A percentile compares a stretch with the other conserved stretches of the same genome.
Conservation (phyloP, 2,888 invertebrate species). For the Cryptus viduatorius region DNA sequence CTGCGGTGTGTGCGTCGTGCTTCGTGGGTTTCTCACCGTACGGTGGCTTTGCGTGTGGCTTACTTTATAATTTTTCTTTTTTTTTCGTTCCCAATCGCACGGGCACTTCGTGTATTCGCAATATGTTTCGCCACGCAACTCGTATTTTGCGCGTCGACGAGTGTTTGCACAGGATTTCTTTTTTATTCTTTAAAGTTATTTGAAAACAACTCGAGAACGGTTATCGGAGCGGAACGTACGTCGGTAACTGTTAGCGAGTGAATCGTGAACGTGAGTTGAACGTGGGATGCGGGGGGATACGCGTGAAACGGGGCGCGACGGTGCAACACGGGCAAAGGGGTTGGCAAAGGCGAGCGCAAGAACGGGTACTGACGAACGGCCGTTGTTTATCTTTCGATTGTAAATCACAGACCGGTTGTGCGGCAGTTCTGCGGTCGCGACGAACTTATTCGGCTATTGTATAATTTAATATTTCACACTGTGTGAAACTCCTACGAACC, state of each 20-base stretch:
- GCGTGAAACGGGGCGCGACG: constrained; percentile 11
- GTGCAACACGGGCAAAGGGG: constrained; percentile 12
- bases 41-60: constrained; percentile 67
- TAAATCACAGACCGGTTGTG: constrained; percentile 60
- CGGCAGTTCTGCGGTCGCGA: constrained; percentile 46
- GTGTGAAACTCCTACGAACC: constrained; percentile 9
- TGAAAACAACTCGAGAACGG: constrained; percentile 75
- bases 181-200: constrained; percentile 75
- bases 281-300: constrained; percentile 27
- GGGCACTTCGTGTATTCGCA: constrained; percentile 49
- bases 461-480: constrained; percentile 34
- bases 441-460: constrained; percentile 19
- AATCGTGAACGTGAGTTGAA: constrained; percentile 17
- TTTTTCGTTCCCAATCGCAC: constrained; percentile 5
- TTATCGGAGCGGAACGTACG: constrained; percentile 13
- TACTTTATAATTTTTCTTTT: constrained; percentile 76
- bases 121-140: constrained; percentile 71
- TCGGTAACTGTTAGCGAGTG: background rate
- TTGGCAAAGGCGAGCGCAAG: constrained; percentile 52
- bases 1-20: background rate
- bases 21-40: constrained; percentile 16
- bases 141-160: constrained; percentile 55
- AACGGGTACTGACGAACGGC: constrained; percentile 36
- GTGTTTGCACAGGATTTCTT: constrained; percentile 76
- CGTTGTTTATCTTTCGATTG: constrained; percentile 68